Conservation (phyloP, 2,797 vertebrate genomes). For the Manis javanica region DNA sequence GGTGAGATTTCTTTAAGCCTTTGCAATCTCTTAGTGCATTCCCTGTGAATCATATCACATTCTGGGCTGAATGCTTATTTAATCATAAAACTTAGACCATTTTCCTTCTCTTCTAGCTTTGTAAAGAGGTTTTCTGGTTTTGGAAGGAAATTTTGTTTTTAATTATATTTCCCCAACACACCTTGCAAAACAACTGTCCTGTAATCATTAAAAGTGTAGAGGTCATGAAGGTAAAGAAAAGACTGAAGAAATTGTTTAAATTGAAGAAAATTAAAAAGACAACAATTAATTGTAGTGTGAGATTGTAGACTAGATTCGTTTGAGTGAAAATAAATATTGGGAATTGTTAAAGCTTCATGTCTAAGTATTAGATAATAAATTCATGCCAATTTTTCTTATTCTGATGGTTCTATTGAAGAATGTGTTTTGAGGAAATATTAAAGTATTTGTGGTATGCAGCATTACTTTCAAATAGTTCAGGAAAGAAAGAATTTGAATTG, state of each 20-base stretch:
- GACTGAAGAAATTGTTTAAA: background rate
- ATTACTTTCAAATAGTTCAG: constrained; percentile 14
- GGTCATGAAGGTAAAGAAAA: background rate
- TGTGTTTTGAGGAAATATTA: background rate
- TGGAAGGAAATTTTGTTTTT: background rate
- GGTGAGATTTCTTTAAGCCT: background rate
- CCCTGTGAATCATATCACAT: background rate
- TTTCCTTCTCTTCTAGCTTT: background rate
- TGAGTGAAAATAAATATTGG: background rate
- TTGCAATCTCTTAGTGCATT: background rate
- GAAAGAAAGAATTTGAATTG: background rate
- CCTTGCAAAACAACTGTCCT: background rate
- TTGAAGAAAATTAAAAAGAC: background rate
- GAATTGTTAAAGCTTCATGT: background rate
- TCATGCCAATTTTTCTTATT: background rate
- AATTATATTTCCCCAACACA: background rate
- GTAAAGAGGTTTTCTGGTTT: background rate
- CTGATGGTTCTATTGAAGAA: background rate
- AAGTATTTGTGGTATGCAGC: background rate
- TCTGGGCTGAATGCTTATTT: background rate
- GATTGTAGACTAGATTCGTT: background rate
- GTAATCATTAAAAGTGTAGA: background rate
- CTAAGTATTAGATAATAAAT: background rate
- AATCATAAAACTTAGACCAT: background rate
- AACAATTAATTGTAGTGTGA: background rate